Conservation (phyloP, 2,113 vertebrate genomes). For the Australoheros scitulus region DNA sequence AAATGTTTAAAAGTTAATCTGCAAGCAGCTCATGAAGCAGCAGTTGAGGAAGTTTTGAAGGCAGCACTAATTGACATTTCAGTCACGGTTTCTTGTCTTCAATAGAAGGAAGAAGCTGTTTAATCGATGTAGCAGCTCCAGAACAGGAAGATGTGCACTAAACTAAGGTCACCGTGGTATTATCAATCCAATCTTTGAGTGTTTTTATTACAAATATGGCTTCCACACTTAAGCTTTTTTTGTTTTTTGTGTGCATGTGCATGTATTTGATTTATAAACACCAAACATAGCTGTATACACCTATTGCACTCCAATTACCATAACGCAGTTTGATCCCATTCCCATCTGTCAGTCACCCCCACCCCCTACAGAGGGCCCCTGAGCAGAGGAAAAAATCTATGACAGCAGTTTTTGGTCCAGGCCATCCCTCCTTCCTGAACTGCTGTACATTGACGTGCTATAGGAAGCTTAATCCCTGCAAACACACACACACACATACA, state of each 20-base stretch:
- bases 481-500: neutral
- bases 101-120: neutral
- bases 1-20: neutral
- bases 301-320: neutral
- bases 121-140: neutral
- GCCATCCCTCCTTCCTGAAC: conserved; percentile 42
- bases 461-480: conserved; percentile 34
- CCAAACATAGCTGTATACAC: neutral
- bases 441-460: conserved; percentile 9
- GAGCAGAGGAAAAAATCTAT: conserved; percentile 2
- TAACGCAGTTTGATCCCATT: neutral
- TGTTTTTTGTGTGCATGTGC: neutral
- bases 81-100: neutral
- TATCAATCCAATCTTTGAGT: neutral
- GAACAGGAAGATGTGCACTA: neutral
- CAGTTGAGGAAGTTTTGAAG: neutral
- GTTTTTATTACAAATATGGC: neutral
- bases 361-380: neutral
- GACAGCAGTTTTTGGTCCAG: conserved; percentile 34
- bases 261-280: neutral
- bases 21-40: neutral
- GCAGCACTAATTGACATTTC: neutral
- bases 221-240: neutral
- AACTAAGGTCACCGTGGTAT: neutral
- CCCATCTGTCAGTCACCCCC: neutral